Conservation (phyloP, 2,797 vertebrate species). For the Lagorchestes hirsutus region DNA sequence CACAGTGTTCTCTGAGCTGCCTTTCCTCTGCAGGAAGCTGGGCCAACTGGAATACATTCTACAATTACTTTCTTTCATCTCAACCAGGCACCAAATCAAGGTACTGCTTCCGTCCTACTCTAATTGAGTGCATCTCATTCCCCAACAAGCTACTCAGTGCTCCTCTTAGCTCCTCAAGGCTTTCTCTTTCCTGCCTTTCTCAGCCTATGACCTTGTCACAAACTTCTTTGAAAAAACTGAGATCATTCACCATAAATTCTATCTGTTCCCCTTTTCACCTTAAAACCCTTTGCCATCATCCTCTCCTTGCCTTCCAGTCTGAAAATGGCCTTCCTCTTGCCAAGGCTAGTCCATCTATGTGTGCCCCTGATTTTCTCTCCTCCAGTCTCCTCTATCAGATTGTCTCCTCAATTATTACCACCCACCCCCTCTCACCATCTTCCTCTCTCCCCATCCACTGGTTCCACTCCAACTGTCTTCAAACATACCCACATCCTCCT, state of each 20-base stretch:
- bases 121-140: neutral
- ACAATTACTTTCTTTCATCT: neutral
- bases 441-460: neutral
- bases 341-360: too few relatives aligned
- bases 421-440: neutral
- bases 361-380: too few relatives aligned
- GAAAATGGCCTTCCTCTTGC: neutral
- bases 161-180: neutral
- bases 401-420: neutral
- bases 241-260: neutral
- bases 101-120: neutral
- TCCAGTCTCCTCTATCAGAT: neutral
- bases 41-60: too few relatives aligned
- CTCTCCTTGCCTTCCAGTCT: neutral
- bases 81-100: neutral
- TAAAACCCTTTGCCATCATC: neutral
- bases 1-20: too few relatives aligned
- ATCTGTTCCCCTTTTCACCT: neutral
- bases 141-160: neutral
- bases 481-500: too few relatives aligned
- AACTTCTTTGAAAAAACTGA: neutral
- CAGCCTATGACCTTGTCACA: neutral
- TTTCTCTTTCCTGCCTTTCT: neutral
- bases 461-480: neutral
- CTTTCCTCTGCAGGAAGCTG: neutral